Evolutionary conservation across 2,797 vertebrate genomes (phyloP).

Genomic region (Micromesistius poutassou): DNA sequence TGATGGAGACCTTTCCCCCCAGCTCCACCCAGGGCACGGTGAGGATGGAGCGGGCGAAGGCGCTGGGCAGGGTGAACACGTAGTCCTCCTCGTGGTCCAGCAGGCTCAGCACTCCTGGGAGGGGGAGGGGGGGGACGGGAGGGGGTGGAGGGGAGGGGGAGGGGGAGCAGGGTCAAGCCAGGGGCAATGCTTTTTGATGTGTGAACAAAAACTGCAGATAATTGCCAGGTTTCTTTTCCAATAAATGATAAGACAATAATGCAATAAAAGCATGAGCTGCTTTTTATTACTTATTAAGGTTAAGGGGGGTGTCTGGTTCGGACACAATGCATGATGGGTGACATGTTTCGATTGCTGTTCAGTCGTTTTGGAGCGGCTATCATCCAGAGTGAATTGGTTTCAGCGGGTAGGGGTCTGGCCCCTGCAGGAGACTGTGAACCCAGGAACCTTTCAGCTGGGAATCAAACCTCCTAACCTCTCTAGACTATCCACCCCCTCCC

Average conservation of each 20-base stretch:
- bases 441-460: not conserved
- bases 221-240: not conserved
- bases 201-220: not conserved
- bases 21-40: conserved; percentile 86
- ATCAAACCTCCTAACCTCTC: too few relatives aligned
- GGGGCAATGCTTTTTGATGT: not conserved
- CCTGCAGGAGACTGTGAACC: not conserved
- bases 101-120: conserved; percentile 74
- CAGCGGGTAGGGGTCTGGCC: not conserved
- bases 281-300: not conserved
- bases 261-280: not conserved
- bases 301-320: not conserved
- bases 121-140: not conserved
- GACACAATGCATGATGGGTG: not conserved
- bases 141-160: too few relatives aligned
- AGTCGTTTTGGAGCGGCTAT: not conserved
- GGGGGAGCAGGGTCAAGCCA: not conserved
- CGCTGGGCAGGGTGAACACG: conserved; percentile 83
- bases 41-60: conserved; percentile 84
- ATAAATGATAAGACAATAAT: not conserved
- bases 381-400: not conserved
- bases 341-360: not conserved
- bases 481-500: too few relatives aligned
- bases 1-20: conserved; percentile 82
- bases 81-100: conserved; percentile 82